These are phyloP conservation scores for Grantiella picta DNA, from an alignment of 2,113 vertebrate species.

Conservation along the genomic window DNA sequence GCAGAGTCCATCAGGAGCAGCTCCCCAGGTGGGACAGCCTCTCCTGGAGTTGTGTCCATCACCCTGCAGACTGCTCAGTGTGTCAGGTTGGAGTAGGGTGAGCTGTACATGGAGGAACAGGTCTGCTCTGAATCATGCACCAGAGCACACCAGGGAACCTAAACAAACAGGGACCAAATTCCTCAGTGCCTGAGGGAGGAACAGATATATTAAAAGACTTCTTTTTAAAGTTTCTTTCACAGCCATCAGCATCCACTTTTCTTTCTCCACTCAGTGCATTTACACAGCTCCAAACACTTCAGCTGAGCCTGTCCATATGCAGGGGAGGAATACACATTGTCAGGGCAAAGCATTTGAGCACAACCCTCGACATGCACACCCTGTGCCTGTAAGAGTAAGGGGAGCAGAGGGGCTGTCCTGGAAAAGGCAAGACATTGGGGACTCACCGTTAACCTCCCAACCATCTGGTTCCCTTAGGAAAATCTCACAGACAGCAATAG, in stretches of 20 bases:
- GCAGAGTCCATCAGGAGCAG: neutral
- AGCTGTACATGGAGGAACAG: neutral
- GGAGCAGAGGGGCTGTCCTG: neutral
- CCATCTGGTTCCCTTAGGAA: neutral
- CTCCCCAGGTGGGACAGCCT: neutral
- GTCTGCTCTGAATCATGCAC: neutral
- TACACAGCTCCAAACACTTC: neutral
- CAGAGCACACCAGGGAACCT: neutral
- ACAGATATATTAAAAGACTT: neutral
- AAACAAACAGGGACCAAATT: neutral
- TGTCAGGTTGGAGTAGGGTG: neutral
- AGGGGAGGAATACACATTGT: neutral
- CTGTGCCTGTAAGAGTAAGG: fast-evolving
- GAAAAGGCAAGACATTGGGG: neutral
- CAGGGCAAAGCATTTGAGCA: neutral
- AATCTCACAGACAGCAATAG: neutral
- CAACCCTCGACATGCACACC: fast-evolving
- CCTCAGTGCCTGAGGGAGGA: neutral
- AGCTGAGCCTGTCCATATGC: neutral
- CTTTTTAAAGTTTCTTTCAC: neutral
- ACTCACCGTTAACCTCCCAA: fast-evolving
- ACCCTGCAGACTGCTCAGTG: neutral
- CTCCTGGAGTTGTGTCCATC: neutral
- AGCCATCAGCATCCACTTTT: neutral
- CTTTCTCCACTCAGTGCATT: neutral